Percentiles rank a stretch among this genome's conserved stretches.
phyloP scores from a whole-genome alignment of 1,140 invertebrate species.

The Solenopsis fugax region DNA sequence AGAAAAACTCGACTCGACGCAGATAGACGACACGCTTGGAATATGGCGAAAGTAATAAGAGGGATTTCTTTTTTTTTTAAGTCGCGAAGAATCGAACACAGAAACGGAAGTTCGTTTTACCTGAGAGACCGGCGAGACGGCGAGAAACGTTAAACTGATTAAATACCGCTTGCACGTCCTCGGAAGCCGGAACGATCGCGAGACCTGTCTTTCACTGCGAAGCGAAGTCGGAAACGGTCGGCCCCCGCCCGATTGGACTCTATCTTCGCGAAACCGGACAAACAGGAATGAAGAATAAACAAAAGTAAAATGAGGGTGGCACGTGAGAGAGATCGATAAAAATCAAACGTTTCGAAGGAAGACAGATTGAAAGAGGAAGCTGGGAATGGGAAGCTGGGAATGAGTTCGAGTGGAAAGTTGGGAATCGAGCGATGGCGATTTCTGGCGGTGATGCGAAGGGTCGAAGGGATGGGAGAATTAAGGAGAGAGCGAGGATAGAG shows the following conservation, averaged over 20 bases:
- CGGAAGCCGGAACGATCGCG: conserved; percentile 24
- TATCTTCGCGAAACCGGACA: not conserved
- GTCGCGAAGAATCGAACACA: not conserved
- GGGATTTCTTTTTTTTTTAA: not conserved
- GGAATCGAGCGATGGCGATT: conserved; percentile 63
- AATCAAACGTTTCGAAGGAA: not conserved
- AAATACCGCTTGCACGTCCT: not conserved
- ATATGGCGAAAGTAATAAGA: not conserved
- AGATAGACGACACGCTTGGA: not conserved
- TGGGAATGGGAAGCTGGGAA: not conserved
- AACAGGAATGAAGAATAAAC: conserved; percentile 10
- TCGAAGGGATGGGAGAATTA: conserved; percentile 53
- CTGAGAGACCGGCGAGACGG: conserved; percentile 7
- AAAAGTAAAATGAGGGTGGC: not conserved
- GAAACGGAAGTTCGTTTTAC: conserved; percentile 14
- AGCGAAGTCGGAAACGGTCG: conserved; percentile 24
- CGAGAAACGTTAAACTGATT: conserved; percentile 34
- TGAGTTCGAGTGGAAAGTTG: conserved; percentile 48
- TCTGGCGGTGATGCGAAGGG: conserved; percentile 60
- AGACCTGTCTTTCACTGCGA: conserved; percentile 47
- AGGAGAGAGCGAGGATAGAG: conserved; percentile 55
- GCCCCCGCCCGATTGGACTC: not conserved
- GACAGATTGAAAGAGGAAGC: not conserved
- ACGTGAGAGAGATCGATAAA: not conserved
- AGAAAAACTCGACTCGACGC: not conserved